Conservation (phyloP, 1,140 invertebrate genomes). For the Bombus vancouverensis region DNA sequence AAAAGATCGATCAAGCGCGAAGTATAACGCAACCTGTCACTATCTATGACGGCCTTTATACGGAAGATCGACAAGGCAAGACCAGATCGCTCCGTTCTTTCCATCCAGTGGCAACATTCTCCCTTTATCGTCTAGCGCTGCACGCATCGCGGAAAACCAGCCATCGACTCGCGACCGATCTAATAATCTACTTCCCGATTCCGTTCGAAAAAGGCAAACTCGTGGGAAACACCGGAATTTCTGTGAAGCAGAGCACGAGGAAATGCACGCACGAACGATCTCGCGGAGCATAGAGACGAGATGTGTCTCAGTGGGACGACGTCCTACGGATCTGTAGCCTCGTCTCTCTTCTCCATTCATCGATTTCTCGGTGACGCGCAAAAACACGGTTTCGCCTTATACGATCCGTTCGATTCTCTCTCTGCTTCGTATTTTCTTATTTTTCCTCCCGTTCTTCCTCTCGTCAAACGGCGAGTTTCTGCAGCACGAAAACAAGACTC, state of each 20-base stretch:
- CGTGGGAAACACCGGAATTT: conserved; percentile 34
- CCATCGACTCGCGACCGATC: too few species aligned
- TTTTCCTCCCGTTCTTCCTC: neutral
- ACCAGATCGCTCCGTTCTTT: conserved; percentile 14
- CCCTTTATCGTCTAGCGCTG: neutral
- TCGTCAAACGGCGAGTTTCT: neutral
- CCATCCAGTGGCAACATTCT: conserved; percentile 28
- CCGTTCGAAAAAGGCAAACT: conserved; percentile 39
- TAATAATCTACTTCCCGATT: neutral
- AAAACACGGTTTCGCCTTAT: conserved; percentile 71
- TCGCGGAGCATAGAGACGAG: neutral
- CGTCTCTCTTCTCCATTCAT: conserved; percentile 63
- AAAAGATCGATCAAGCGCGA: neutral
- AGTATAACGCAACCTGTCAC: neutral
- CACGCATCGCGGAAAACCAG: conserved; percentile 39
- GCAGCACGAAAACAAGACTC: neutral
- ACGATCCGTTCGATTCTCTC: conserved; percentile 31
- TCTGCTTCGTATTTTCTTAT: neutral
- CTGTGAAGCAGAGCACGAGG: conserved; percentile 15
- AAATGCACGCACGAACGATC: conserved; percentile 16
- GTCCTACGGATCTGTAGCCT: conserved; percentile 38
- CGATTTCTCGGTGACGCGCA: conserved; percentile 53
- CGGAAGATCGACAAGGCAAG: conserved; percentile 58
- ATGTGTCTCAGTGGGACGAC: conserved; percentile 69
- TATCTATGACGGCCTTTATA: conserved; percentile 8